Base-by-base conservation (phyloP, 37 sponge, comb jelly and placozoan genomes). In the Geodia barretti region DNA sequence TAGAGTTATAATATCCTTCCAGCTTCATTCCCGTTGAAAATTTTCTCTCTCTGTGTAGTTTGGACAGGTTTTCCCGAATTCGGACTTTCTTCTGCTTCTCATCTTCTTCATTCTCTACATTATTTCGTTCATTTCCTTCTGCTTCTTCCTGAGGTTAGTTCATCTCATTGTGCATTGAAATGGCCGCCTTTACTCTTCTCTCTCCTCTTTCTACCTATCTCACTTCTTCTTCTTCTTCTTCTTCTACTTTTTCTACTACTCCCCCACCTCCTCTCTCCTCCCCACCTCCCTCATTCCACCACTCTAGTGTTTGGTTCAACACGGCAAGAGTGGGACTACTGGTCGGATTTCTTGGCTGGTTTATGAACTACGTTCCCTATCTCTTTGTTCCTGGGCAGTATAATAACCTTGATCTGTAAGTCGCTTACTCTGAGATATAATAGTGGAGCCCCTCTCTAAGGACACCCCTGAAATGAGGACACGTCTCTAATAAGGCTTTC, bases 301-400 rank as follows among this genome's bases (percentile, higher is more conserved):
- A 7, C 54, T 47, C 14, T 76, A 94, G 96, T 89, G 85, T 93
- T 2, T 90, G 86, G 72, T 96, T 96, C 73, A 73, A 88, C 17
- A 84, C 93, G 25, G 88, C 96, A 28, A 75, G 86, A 3, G 64
- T 93, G 17, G 93, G 86, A 39, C 72, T 96, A 23, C 61, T 92
- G 24, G 78, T 87, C 29, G 87, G 91, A 0, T 87, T 84, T 63
- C 75, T 96, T 29, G 75, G 83, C 28, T 96, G 96, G 96, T 96
- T 88, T 47, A 31, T 84, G 37, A 82, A 84, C 63, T 90, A 80
- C 67, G 1, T 87, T 0, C 96, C 96, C 0, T 89, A 77, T 36
- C 43, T 92, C 62, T 85, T 89, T 69, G 33, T 95, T 7, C n/a
- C 75, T n/a, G 11, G 29, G 3, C 59, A 61, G 0, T 90, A 78